phyloP scores from a whole-genome alignment of 2,113 vertebrate genomes.

The Martes martes region DNA sequence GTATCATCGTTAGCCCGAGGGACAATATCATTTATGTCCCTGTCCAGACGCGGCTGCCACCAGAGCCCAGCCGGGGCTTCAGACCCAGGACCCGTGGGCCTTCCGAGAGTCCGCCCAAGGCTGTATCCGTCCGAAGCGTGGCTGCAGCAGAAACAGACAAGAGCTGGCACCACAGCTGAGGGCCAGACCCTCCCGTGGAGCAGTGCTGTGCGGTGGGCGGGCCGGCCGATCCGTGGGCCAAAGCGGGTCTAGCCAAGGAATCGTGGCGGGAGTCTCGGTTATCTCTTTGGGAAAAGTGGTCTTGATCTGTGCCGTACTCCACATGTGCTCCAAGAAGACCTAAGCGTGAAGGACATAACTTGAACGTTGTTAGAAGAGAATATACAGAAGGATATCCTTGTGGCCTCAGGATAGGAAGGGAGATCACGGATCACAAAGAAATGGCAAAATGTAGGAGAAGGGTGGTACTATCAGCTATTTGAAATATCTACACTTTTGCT shows the following conservation, averaged over 20 bases:
- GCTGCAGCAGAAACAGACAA: too few species aligned
- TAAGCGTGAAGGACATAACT: not conserved
- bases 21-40: too few species aligned
- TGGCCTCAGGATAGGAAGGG: not conserved
- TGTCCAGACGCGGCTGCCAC: not conserved
- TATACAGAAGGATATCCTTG: too few species aligned
- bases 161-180: accelerated
- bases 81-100: accelerated
- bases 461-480: accelerated
- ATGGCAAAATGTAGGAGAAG: not conserved
- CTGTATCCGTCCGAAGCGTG: not conserved
- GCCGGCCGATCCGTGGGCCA: accelerated
- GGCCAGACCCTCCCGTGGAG: not conserved
- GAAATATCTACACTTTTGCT: not conserved
- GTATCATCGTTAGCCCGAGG: too few species aligned
- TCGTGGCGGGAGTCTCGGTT: accelerated
- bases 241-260: accelerated
- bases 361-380: too few species aligned
- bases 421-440: not conserved
- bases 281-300: not conserved
- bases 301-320: not conserved
- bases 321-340: not conserved
- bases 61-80: not conserved
- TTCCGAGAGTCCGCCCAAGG: too few species aligned
- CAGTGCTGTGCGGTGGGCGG: accelerated